These are phyloP conservation scores for Augiades crinisus DNA, from an alignment of 2,888 invertebrate genomes.

Conservation along the genomic window DNA sequence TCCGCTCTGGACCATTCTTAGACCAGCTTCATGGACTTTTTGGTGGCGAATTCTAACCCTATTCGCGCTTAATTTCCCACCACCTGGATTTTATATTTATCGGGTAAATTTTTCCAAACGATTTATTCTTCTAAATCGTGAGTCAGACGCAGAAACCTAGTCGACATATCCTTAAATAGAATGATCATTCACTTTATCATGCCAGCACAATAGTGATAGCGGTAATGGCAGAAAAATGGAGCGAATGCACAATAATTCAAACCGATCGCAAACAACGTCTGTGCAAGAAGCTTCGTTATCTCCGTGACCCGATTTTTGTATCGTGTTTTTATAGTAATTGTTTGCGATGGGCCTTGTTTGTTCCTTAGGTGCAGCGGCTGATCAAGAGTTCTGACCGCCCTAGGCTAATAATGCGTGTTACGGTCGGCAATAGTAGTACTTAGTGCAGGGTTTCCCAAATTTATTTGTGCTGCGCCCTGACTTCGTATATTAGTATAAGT, in stretches of 20 bases:
- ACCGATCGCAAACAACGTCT: conserved; percentile 36
- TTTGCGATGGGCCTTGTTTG: background rate
- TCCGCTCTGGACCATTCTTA: too few relatives aligned
- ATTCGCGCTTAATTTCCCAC: too few relatives aligned
- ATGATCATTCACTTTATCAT: conserved; percentile 15
- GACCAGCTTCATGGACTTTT: too few relatives aligned
- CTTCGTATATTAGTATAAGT: too few relatives aligned
- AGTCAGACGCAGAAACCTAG: background rate
- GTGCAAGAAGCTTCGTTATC: conserved; percentile 34
- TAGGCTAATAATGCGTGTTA: too few relatives aligned
- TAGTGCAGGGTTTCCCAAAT: too few relatives aligned
- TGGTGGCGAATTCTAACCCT: too few relatives aligned
- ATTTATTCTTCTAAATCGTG: background rate
- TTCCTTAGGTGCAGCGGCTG: conserved; percentile 11
- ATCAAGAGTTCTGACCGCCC: too few relatives aligned
- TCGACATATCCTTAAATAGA: conserved; percentile 28
- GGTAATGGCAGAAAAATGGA: conserved; percentile 38
- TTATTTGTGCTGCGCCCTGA: too few relatives aligned
- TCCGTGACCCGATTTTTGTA: conserved; percentile 39
- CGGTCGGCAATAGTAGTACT: too few relatives aligned
- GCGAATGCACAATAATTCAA: conserved; percentile 38
- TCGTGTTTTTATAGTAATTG: conserved; percentile 24
- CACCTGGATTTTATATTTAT: background rate
- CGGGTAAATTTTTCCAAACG: background rate
- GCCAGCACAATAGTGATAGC: conserved; percentile 28